Percentiles rank a stretch among this genome's conserved stretches.
These are phyloP conservation scores for Phylloscopus trochiloides DNA, from an alignment of 2,113 vertebrate genomes.

Conservation along the genomic window DNA sequence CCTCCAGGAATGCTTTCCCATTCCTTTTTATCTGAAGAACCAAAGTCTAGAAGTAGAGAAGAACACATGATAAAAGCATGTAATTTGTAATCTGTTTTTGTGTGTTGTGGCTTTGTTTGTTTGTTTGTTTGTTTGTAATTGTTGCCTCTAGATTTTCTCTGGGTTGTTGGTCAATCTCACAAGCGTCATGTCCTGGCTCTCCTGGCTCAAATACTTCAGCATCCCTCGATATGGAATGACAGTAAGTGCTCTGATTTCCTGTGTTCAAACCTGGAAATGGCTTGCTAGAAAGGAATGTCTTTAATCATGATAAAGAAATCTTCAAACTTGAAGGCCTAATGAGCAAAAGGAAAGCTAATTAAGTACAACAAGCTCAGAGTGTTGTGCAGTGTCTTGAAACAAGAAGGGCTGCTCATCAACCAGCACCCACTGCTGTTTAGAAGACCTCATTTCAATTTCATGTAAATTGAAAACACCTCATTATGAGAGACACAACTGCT, in stretches of 20 bases:
- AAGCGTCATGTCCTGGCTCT: slow-evolving; percentile 78
- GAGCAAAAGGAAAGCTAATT: neutral
- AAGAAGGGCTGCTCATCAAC: neutral
- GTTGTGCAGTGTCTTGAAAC: neutral
- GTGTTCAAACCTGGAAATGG: neutral
- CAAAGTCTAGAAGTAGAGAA: neutral
- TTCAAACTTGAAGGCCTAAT: neutral
- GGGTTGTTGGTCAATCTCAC: slow-evolving; percentile 87
- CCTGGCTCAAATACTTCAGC: slow-evolving; percentile 90
- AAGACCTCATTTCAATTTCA: neutral
- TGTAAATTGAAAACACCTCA: neutral
- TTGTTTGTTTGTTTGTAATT: neutral
- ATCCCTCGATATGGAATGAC: slow-evolving; percentile 85
- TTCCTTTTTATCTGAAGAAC: neutral
- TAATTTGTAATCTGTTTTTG: neutral
- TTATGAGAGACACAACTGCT: neutral
- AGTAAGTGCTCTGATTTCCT: slow-evolving; percentile 71
- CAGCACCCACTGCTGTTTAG: neutral
- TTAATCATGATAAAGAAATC: neutral
- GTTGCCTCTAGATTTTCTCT: slow-evolving; percentile 82
- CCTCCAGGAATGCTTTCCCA: neutral
- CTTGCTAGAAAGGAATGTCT: neutral
- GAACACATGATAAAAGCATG: neutral
- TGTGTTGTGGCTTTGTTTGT: neutral
- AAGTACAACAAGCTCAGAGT: neutral